Conservation (phyloP, 1,140 invertebrate species). For the Apis dorsata region DNA sequence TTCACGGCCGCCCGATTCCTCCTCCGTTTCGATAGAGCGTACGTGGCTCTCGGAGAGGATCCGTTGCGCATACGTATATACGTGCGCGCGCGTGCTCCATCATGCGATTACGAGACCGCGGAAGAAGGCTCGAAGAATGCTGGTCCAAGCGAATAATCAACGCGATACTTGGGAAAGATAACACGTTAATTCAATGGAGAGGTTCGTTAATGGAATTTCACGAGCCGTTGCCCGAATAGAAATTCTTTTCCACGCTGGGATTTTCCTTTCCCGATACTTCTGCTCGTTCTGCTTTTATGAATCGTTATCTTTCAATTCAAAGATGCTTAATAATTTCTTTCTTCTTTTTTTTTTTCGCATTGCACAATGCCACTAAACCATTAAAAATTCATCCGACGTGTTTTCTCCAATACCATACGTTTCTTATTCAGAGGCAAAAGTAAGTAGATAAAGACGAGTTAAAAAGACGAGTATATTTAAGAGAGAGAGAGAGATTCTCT, state of each 20-base stretch:
- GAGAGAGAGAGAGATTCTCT: too few species aligned
- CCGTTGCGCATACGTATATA: constrained; percentile 41
- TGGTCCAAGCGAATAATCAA: constrained; percentile 31
- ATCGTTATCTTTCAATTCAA: too few species aligned
- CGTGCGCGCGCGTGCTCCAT: constrained; percentile 31
- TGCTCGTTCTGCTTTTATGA: too few species aligned
- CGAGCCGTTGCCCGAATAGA: not conserved
- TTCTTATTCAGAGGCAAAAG: too few species aligned
- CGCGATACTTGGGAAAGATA: not conserved
- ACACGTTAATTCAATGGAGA: not conserved
- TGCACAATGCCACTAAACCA: too few species aligned
- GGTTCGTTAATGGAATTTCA: not conserved
- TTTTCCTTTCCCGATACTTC: not conserved
- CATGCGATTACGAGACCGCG: constrained; percentile 22
- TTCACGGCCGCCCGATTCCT: constrained; percentile 42
- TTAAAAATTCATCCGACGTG: too few species aligned
- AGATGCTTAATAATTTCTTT: too few species aligned
- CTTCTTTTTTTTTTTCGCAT: too few species aligned
- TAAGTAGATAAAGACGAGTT: too few species aligned
- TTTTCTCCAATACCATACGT: too few species aligned
- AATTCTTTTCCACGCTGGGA: not conserved
- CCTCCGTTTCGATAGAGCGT: constrained; percentile 14
- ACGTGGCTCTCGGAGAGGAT: constrained; percentile 27
- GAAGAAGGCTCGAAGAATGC: constrained; percentile 23
- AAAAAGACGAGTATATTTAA: too few species aligned